Evolutionary conservation across 1,140 invertebrate species (phyloP).

Genomic region (Pseudomyrmex gracilis): DNA sequence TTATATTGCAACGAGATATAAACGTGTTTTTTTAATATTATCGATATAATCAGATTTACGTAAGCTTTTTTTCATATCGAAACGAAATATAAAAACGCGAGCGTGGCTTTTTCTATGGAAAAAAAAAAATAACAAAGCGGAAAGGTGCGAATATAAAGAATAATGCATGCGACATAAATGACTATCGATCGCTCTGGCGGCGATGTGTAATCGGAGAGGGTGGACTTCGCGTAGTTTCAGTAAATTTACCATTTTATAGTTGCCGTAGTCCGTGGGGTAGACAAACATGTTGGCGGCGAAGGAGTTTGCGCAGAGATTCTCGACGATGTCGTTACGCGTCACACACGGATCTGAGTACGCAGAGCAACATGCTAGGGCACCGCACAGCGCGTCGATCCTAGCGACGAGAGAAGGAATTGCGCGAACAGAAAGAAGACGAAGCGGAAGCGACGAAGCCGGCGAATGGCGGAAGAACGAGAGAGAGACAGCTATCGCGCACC

Average conservation of each 20-base stretch:
- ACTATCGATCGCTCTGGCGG: slow-evolving; percentile 20
- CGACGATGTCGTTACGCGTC: slow-evolving; percentile 45
- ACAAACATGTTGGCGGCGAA: slow-evolving; percentile 75
- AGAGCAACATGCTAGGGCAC: background rate
- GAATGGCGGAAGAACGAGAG: slow-evolving; percentile 20
- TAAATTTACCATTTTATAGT: slow-evolving; percentile 78
- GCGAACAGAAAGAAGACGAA: slow-evolving; percentile 41
- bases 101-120: background rate
- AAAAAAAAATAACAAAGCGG: background rate
- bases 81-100: background rate
- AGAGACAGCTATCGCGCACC: slow-evolving; percentile 42
- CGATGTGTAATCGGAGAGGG: background rate
- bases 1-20: no score
- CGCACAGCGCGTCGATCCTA: background rate
- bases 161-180: slow-evolving; percentile 18
- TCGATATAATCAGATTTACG: no score
- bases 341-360: background rate
- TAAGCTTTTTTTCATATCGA: no score
- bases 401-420: background rate
- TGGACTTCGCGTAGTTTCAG: background rate
- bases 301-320: background rate
- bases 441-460: slow-evolving; percentile 41
- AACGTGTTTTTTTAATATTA: no score
- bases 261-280: slow-evolving; percentile 74
- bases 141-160: background rate